Percentiles rank a stretch among this genome's conserved stretches.
Conservation (phyloP, 1,140 invertebrate species). For the Frieseomelitta varia region DNA sequence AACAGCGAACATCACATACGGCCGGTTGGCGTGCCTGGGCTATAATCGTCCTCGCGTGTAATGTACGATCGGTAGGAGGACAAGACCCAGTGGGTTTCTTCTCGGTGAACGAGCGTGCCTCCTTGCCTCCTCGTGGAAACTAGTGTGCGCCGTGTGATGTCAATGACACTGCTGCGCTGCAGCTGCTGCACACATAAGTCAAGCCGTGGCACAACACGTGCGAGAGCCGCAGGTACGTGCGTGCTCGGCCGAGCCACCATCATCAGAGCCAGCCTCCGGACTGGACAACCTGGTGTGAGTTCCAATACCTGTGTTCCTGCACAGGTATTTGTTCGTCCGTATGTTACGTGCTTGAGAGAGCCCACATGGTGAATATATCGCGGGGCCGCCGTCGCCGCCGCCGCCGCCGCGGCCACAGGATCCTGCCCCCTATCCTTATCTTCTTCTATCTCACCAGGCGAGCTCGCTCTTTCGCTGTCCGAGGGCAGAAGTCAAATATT, state of each 20-base stretch:
- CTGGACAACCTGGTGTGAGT: constrained; percentile 23
- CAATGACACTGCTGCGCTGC: constrained; percentile 78
- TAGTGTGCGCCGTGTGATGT: constrained; percentile 74
- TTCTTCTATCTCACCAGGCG: neutral
- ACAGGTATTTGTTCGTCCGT: constrained; percentile 47
- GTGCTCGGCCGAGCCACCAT: constrained; percentile 29
- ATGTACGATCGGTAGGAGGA: constrained; percentile 75
- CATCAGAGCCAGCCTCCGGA: neutral
- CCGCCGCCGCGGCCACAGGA: constrained; percentile 13
- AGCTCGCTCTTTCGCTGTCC: constrained; percentile 19
- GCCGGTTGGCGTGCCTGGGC: constrained; percentile 67
- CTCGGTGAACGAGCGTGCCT: constrained; percentile 61
- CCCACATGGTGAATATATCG: constrained; percentile 33
- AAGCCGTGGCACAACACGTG: constrained; percentile 66
- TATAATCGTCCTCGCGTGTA: constrained; percentile 78
- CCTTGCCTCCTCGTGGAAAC: constrained; percentile 64
- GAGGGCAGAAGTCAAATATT: constrained; percentile 79
- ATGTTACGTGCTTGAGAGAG: constrained; percentile 34
- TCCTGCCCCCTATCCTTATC: constrained; percentile 9
- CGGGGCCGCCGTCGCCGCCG: neutral
- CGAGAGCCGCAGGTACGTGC: constrained; percentile 59
- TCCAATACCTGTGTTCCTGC: constrained; percentile 13
- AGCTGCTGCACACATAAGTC: constrained; percentile 77
- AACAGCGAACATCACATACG: constrained; percentile 63
- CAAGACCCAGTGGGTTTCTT: constrained; percentile 65